A percentile compares a stretch with the other conserved stretches of the same genome.
Evolutionary conservation across 2,888 invertebrate genomes (phyloP).

Genomic region (Onthophagus sagittarius): DNA sequence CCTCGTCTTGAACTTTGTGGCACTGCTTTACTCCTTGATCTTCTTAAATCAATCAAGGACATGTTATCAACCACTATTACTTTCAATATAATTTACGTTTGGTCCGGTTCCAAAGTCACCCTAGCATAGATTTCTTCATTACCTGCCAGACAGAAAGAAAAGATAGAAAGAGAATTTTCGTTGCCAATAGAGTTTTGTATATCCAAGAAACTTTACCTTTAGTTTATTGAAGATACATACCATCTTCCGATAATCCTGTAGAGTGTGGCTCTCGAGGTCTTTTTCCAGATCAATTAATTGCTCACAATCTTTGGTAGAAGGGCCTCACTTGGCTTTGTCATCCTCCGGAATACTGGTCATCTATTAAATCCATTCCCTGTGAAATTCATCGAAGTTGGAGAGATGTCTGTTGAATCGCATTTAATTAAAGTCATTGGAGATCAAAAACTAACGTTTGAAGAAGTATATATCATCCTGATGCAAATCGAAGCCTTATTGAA

Average conservation of each 20-base stretch:
- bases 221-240: slow-evolving; percentile 20
- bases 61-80: no score
- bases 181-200: slow-evolving; percentile 11
- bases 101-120: slow-evolving; percentile 14
- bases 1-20: no score
- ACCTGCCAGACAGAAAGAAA: slow-evolving; percentile 13
- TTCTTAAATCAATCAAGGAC: no score
- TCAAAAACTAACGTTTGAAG: no score
- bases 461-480: no score
- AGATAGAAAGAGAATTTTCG: no score
- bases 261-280: slow-evolving; percentile 24
- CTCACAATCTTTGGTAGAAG: slow-evolving; percentile 16
- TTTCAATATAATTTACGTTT: not conserved
- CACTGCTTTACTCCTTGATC: no score
- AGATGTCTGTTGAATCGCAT: no score
- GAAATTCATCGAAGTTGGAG: no score
- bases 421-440: no score
- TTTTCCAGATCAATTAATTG: slow-evolving; percentile 4
- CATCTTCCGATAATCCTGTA: slow-evolving; percentile 22
- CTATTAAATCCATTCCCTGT: no score
- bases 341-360: slow-evolving; percentile 7
- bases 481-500: no score
- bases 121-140: slow-evolving; percentile 10
- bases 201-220: not conserved
- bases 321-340: slow-evolving; percentile 12